Base-by-base conservation (phyloP, 2,888 invertebrate species). In the Coronaproctus castanopsis region DNA sequence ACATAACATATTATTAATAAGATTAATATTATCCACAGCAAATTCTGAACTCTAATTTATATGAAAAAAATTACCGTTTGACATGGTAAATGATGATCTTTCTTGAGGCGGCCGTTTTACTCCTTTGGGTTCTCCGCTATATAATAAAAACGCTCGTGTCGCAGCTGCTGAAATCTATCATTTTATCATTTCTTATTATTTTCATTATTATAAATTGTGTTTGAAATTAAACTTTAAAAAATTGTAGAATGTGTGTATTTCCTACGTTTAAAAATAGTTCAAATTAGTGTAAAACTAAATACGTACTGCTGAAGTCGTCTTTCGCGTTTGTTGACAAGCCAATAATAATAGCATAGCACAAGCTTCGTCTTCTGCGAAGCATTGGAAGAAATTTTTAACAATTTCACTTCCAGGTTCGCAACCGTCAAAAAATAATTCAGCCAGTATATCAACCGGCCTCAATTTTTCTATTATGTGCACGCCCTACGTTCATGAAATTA, bases 71-170 rank as follows among this genome's bases (percentile, higher is more conserved):
- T n/a, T n/a, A n/a, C n/a, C n/a, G n/a, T n/a, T n/a, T n/a, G n/a
- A n/a, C n/a, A n/a, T n/a, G n/a, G n/a, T n/a, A n/a, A n/a, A n/a
- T n/a, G n/a, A n/a, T n/a, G n/a, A n/a, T n/a, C n/a, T n/a, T n/a
- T n/a, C n/a, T n/a, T n/a, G n/a, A n/a, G n/a, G n/a, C 36, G 36
- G 5, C 36, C 8, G 36, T 8, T 36, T 36, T 8, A 36, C 14
- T 14, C 14, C 59, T 59, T 63, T 67, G 0, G 81, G 77, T 67
- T 91, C 90, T 1, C 88, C 87, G 22, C 96, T 95, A 69, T 89
- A 92, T 63, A 90, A 74, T 73, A 93, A 88, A 73, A 93, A 91
- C 0, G 93, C 91, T 66, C 89, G 81, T 0, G 89, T 84, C 0
- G 95, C 93, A n/a, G 56, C 24, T 52, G 24, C 52, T n/a, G 59